These are phyloP conservation scores for Penaeus monodon DNA, from an alignment of 2,888 invertebrate species.

Conservation along the genomic window DNA sequence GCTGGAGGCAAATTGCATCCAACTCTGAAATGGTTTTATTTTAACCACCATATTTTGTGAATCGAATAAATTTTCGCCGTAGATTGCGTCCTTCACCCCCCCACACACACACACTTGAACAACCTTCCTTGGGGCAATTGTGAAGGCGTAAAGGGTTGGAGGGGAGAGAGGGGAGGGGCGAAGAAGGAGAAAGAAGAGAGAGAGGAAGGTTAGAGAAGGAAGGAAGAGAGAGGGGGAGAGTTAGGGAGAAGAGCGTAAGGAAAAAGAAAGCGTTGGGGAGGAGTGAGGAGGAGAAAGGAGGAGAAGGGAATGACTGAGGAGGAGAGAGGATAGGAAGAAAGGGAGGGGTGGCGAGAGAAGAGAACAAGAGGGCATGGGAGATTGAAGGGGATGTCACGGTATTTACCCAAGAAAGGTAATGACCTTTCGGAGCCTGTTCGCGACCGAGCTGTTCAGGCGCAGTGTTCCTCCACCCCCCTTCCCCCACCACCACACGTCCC, in stretches of 20 bases:
- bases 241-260: not conserved
- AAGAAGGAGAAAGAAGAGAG: not conserved
- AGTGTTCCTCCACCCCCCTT: too few relatives aligned
- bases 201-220: not conserved
- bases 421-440: not conserved
- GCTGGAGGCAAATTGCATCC: too few relatives aligned
- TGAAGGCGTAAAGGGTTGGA: not conserved
- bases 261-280: too few relatives aligned
- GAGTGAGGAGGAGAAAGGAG: not conserved
- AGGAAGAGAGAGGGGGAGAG: not conserved
- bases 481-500: too few relatives aligned
- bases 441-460: too few relatives aligned
- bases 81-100: not conserved
- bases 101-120: too few relatives aligned
- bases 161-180: not conserved
- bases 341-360: too few relatives aligned
- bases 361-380: too few relatives aligned
- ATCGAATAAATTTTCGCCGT: too few relatives aligned
- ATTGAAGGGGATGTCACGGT: not conserved
- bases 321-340: constrained; percentile 6
- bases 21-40: too few relatives aligned
- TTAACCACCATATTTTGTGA: not conserved
- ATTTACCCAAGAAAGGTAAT: not conserved
- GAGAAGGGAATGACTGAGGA: not conserved
- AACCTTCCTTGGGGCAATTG: not conserved